Evolutionary conservation across 2,888 invertebrate species (phyloP), one percentile per base, ranked within the genome.

Genomic region (Sarcophaga rosellei): DNA sequence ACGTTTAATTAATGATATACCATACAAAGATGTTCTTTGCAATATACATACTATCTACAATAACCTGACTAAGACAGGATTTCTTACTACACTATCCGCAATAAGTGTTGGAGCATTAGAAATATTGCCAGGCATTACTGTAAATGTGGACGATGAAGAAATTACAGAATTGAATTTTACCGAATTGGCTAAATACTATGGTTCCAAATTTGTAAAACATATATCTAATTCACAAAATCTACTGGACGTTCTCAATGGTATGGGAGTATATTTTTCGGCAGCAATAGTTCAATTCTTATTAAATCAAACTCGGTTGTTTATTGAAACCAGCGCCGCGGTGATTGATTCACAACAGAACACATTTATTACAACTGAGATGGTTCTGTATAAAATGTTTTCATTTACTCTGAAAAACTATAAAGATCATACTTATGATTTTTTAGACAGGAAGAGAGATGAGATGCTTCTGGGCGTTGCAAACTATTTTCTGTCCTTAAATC

Each of bases 1-100:
- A 47, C 92, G 93, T 62, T 89, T 90, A 17, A 88, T 91, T 2
- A 92, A 91, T 76, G 91, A 92, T 83, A 92, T 93, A 70, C 93
- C 93, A 0, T 86, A 88, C 3, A 91, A 89, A 76, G 91, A 91
- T 63, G 79, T 79, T 0, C 77, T 90, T 12, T 78, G 87, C 4
- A 89, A 82, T 66, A 76, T 89, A 20, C 88, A 89, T 75, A 84
- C 81, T 12, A 25, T 90, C 3, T 86, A 90, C 70, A 65, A 87
- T 0, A 72, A 62, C 73, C 80, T 84, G 20, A 76, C 65, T 44
- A 23, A 15, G 12, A 35, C 84, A 8, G 84, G 84, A 10, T 84
- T 84, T 15, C 23, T 84, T 45, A 23, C 80, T 47, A 66, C 84
- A 44, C 35, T 80, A 11, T 75, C 80, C 4, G 57, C 69, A 10